A percentile compares a stretch with the other conserved stretches of the same genome.
These are phyloP conservation scores for Rhopalosiphum padi DNA, from an alignment of 1,140 invertebrate genomes.

Conservation along the genomic window DNA sequence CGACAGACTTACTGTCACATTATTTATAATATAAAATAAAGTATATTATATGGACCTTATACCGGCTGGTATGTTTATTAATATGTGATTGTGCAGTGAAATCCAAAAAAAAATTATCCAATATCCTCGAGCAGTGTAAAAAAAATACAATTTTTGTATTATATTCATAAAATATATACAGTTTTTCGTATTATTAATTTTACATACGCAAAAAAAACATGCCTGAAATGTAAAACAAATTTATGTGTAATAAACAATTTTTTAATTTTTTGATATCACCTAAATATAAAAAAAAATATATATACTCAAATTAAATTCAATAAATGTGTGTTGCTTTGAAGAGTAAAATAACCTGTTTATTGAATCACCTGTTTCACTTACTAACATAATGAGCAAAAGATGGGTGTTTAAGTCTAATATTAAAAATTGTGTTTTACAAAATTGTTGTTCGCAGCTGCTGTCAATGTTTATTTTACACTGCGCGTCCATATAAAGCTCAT, in stretches of 20 bases:
- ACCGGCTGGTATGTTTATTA: neutral
- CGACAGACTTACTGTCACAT: constrained; percentile 3
- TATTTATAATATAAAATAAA: constrained; percentile 19
- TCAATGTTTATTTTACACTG: neutral
- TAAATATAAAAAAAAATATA: neutral
- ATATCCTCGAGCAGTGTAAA: neutral
- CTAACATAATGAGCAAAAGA: neutral
- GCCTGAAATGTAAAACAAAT: neutral
- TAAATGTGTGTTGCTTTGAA: neutral
- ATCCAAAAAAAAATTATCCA: neutral
- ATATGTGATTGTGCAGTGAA: neutral
- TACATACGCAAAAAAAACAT: neutral
- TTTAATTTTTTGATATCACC: neutral
- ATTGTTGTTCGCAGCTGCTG: neutral
- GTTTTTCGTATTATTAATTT: neutral
- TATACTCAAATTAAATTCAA: neutral
- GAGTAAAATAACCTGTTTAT: constrained; percentile 1
- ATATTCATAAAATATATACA: neutral
- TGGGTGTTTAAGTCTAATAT: neutral
- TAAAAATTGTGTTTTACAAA: constrained; percentile 13
- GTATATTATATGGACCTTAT: neutral
- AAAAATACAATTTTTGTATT: constrained; percentile 16
- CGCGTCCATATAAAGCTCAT: neutral
- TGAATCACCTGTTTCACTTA: neutral
- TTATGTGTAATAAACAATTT: neutral